Evolutionary conservation across 2,797 vertebrate genomes (phyloP).

Genomic region (Poliocrania exsul): DNA sequence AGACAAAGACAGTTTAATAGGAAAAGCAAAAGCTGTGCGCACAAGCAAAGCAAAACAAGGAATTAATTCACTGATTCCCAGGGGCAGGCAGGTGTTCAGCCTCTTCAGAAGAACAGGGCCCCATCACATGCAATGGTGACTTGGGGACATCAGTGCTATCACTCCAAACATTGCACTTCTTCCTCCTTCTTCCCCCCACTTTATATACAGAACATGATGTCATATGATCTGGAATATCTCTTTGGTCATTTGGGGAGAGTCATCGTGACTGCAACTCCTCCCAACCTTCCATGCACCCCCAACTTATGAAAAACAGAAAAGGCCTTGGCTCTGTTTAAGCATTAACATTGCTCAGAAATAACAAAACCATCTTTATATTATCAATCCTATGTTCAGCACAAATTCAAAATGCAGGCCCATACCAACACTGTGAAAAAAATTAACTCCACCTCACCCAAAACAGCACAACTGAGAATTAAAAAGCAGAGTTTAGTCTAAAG

Average conservation of each 20-base stretch:
- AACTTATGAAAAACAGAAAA: not conserved
- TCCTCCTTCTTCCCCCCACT: accelerated
- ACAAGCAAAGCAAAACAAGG: not conserved
- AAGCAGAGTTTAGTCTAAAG: not conserved
- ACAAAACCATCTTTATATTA: not conserved
- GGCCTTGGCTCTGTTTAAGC: not conserved
- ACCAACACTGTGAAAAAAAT: not conserved
- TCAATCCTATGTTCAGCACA: no score
- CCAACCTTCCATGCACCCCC: accelerated
- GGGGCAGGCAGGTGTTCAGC: accelerated
- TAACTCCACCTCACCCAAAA: not conserved
- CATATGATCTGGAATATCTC: not conserved
- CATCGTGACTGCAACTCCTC: not conserved
- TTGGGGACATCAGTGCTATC: accelerated
- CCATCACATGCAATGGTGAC: accelerated
- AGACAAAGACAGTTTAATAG: not conserved
- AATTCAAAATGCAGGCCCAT: accelerated
- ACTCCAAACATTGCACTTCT: accelerated
- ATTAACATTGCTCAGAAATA: not conserved
- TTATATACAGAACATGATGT: accelerated
- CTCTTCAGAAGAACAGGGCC: not conserved
- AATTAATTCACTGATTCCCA: not conserved
- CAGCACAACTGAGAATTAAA: not conserved
- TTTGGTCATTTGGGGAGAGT: not conserved
- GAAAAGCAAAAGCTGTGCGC: accelerated